Evolutionary conservation across 2,888 invertebrate genomes (phyloP), one percentile per base, ranked within the genome.

Genomic region (Coelopa pilipes): DNA sequence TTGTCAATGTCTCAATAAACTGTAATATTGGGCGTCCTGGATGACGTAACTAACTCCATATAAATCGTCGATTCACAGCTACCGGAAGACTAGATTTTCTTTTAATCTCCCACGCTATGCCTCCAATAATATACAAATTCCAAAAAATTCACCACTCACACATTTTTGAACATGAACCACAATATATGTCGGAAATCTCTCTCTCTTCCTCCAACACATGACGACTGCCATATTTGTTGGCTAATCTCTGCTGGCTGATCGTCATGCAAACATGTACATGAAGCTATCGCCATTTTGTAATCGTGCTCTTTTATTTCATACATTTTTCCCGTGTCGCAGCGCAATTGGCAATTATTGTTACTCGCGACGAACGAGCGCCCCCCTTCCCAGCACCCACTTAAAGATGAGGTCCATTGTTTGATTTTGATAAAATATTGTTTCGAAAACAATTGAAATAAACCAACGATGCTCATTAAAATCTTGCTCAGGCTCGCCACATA

Each of bases 381-480:
- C 34, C 34, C 34, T 34, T 45, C 34, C 15, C 10, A 24, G 34
- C 24, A n/a, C 45, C n/a, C 1, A 55, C 68, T 68, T 53, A 17
- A 46, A 49, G 70, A 70, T 70, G 60, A 70, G 46, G 46, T 70
- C 70, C 60, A 70, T 70, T 70, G 70, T 70, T 70, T 60, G 60
- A n/a, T 24, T 21, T 19, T 47, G 70, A 70, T 70, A 70, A 70
- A 70, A 60, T 47, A 45, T 45, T 24, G 21, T 47, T 60, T 70
- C 24, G 24, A 46, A 19, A 70, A 70, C 70, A 70, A 70, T 70
- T 70, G 70, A 47, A 70, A 60, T 57, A 10, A 49, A 24, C 15
- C 46, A 10, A 59, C 59, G 24, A 60, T 62, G 70, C 70, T 70
- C 63, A 70, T 70, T 70, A 70, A 62, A 70, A 63, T 62, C 70